phyloP scores from a whole-genome alignment of 2,113 vertebrate species.

The Desmodus rotundus region DNA sequence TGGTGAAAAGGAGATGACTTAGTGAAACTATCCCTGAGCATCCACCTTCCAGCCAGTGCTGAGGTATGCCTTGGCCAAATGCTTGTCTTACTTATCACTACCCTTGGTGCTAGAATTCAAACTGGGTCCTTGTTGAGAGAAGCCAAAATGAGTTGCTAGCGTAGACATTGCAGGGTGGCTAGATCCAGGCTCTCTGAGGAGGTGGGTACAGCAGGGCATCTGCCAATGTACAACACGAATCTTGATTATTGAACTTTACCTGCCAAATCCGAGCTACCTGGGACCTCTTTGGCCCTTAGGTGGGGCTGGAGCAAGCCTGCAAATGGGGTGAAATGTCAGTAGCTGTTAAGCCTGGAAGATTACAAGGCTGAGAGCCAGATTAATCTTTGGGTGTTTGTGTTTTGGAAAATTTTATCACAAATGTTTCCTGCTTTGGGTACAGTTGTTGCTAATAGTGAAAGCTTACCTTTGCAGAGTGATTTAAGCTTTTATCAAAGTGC shows the following conservation, averaged over 20 bases:
- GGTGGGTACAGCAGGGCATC: neutral
- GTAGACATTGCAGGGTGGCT: neutral
- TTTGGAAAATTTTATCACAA: neutral
- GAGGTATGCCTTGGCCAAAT: neutral
- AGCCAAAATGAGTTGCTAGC: neutral
- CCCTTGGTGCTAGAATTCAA: neutral
- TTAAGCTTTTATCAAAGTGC: conserved; percentile 17
- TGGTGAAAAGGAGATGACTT: neutral
- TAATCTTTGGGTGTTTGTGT: neutral
- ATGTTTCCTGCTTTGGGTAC: neutral
- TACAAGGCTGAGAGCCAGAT: neutral
- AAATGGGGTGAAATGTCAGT: neutral
- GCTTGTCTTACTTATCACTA: neutral
- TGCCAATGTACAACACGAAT: neutral
- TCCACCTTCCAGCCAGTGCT: neutral
- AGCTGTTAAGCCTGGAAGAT: neutral
- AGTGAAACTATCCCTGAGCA: neutral
- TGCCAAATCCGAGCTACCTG: neutral
- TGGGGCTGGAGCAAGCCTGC: neutral
- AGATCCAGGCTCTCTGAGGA: neutral
- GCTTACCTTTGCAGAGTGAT: conserved; percentile 30
- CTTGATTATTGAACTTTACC: neutral
- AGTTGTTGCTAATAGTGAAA: neutral
- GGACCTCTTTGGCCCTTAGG: neutral
- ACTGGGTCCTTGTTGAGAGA: neutral